Percentiles rank a stretch among this genome's conserved stretches.
Conservation (phyloP, 2,113 vertebrate genomes). For the Larimichthys crocea region DNA sequence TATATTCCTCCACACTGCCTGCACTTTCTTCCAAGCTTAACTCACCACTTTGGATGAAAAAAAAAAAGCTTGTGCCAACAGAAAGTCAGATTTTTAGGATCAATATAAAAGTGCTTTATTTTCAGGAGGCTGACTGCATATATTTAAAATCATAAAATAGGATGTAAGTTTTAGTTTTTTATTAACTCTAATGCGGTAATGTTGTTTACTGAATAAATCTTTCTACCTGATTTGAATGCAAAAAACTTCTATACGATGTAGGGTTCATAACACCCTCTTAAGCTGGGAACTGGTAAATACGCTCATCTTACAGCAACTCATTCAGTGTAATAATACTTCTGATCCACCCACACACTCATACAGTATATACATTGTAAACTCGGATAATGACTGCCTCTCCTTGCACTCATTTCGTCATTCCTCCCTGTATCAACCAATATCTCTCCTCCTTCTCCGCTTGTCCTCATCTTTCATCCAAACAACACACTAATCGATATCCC, state of each 20-base stretch:
- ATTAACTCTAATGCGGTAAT: background rate
- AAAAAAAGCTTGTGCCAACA: constrained; percentile 13
- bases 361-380: background rate
- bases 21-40: constrained; percentile 21
- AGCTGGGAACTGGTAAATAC: background rate
- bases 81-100: constrained; percentile 16
- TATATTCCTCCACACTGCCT: constrained; percentile 35
- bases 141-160: background rate
- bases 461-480: constrained; percentile 19
- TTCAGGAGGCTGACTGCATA: background rate
- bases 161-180: background rate
- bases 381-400: background rate
- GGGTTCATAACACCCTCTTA: background rate
- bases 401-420: background rate
- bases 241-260: background rate
- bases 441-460: background rate
- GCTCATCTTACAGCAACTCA: constrained; percentile 1
- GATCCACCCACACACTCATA: constrained; percentile 10
- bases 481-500: background rate
- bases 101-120: background rate
- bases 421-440: constrained; percentile 1
- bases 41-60: background rate
- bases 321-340: background rate
- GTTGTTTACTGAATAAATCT: background rate
- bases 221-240: background rate